phyloP scores from a whole-genome alignment of 2,888 invertebrate genomes.

The Tetragonisca angustula region DNA sequence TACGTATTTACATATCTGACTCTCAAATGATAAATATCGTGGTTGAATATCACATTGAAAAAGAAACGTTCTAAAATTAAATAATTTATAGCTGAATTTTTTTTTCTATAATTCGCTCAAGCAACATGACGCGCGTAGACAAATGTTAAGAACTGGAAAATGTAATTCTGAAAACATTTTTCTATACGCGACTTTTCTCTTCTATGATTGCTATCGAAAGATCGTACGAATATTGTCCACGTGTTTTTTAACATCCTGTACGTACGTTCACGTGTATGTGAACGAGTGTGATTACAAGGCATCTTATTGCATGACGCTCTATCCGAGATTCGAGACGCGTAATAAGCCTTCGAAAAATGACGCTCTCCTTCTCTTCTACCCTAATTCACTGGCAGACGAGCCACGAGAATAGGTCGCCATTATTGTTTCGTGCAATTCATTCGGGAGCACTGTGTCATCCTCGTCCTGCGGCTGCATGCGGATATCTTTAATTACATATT shows the following conservation, averaged over 20 bases:
- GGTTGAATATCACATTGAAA: no score
- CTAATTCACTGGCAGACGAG: conserved; percentile 16
- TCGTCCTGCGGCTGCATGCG: not conserved
- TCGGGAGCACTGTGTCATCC: conserved; percentile 38
- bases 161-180: no score
- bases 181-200: no score
- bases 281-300: conserved; percentile 50
- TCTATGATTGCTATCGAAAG: no score
- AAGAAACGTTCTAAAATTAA: no score
- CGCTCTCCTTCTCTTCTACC: conserved; percentile 13
- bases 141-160: no score
- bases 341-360: conserved; percentile 40
- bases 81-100: no score
- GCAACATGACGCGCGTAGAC: no score
- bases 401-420: conserved; percentile 14
- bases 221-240: not conserved
- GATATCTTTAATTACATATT: conserved; percentile 25
- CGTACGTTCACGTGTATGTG: not conserved
- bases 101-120: no score
- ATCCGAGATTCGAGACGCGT: conserved; percentile 57
- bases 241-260: not conserved
- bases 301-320: conserved; percentile 63
- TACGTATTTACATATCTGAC: no score
- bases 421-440: conserved; percentile 46
- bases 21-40: no score